Evolutionary conservation across 2,888 invertebrate genomes (phyloP), one percentile per base, ranked within the genome.

Genomic region (Nephrotoma flavescens): DNA sequence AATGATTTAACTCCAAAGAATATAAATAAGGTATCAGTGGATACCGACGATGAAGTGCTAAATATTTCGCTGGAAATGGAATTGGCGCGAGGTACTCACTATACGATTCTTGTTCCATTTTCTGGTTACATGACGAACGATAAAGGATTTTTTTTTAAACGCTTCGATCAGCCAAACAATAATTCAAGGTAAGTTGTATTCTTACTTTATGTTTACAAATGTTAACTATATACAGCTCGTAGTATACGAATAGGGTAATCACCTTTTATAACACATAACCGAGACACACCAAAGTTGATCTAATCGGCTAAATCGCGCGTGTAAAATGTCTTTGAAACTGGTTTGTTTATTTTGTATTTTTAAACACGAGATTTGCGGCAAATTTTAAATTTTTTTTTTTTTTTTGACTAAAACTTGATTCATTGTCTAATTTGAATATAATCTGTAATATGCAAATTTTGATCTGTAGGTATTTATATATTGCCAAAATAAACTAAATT

Each of bases 101-200:
- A 87, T 86, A 86, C 86, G 4, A 84, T 87, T 4, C 86, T 86
- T 85, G 84, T 86, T 0, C 86, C 86, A n/a, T 87, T 87, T 57
- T 86, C 86, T 42, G 87, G 87, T 2, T 86, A 87, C 42, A 87
- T 86, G 87, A 87, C 87, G 12, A 86, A 86, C 44, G 86, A 86
- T 42, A 86, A 86, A 83, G 87, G 87, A 83, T 86, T 87, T 31
- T 87, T 86, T 42, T 87, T 84, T 7, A 87, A 86, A 11, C 83
- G 83, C 42, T 87, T 86, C 52, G 86, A 86, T 12, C 45, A 47
- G 19, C 12, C 45, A 47, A 6, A 45, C 9, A 47, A 45, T 31
- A 31, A 9, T 47, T 44, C 41, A 86, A 45, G 12, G 45, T 45
- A 86, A 47, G 45, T 44, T 41, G 44, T 44, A 31, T 47, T 47